phyloP scores from a whole-genome alignment of 30 jellyfish, hydroid and myxozoan genomes.

The Clytia hemisphaerica region DNA sequence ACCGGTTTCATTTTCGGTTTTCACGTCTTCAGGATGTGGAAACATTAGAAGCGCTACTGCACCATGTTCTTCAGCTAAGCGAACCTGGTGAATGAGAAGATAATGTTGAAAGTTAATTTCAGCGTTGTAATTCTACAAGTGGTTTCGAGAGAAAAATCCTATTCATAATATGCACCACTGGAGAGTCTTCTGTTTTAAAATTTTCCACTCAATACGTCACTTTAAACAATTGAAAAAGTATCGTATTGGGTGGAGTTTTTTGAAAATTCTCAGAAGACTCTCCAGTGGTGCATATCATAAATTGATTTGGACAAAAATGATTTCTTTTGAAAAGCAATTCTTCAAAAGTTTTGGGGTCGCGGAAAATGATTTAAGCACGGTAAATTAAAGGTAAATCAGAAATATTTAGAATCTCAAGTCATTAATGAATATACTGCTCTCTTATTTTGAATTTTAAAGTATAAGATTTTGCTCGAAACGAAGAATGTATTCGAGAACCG shows the following conservation, averaged over 20 bases:
- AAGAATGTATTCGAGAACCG: background rate
- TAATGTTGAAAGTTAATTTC: background rate
- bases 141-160: too few relatives aligned
- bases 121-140: background rate
- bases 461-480: too few relatives aligned
- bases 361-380: background rate
- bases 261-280: too few relatives aligned
- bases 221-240: too few relatives aligned
- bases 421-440: background rate
- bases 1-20: constrained; percentile 52
- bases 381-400: background rate
- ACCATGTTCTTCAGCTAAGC: constrained; percentile 75
- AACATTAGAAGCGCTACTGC: constrained; percentile 75
- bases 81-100: constrained; percentile 32
- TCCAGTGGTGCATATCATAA: too few relatives aligned
- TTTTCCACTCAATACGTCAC: too few relatives aligned
- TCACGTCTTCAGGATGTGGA: constrained; percentile 75
- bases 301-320: too few relatives aligned
- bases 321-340: too few relatives aligned
- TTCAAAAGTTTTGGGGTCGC: too few relatives aligned
- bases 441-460: background rate
- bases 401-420: background rate
- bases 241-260: too few relatives aligned
- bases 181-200: too few relatives aligned
- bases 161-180: too few relatives aligned